phyloP scores from a whole-genome alignment of 2,113 vertebrate genomes.

The Naja naja region DNA sequence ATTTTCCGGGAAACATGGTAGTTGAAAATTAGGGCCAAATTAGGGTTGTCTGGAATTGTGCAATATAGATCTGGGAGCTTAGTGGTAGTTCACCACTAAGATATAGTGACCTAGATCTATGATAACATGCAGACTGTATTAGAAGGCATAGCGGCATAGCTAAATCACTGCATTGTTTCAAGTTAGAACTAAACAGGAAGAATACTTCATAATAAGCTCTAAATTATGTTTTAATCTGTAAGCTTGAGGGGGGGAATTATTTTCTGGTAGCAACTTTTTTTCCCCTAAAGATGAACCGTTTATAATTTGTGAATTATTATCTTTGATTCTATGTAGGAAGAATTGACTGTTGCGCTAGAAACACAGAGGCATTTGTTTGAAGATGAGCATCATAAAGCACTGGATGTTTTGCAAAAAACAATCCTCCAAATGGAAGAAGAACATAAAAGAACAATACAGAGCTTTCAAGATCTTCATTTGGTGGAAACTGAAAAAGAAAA shows the following conservation, averaged over 20 bases:
- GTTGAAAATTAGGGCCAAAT: background rate
- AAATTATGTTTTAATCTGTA: background rate
- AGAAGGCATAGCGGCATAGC: background rate
- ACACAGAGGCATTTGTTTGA: slow-evolving; percentile 72
- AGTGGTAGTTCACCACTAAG: too few species aligned
- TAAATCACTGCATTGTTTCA: background rate
- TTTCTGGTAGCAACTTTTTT: background rate
- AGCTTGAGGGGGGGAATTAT: background rate
- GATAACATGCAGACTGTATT: background rate
- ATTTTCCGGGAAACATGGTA: too few species aligned
- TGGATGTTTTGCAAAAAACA: slow-evolving; percentile 72
- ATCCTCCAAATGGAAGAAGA: slow-evolving; percentile 75
- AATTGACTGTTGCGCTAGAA: slow-evolving; percentile 48
- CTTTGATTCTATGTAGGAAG: slow-evolving; percentile 43
- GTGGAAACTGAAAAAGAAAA: slow-evolving; percentile 66
- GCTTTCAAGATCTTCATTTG: slow-evolving; percentile 62
- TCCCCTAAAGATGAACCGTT: background rate
- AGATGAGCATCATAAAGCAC: slow-evolving; percentile 65
- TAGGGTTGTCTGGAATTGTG: background rate
- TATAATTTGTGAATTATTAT: background rate
- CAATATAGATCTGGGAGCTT: background rate
- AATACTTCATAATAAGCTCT: background rate
- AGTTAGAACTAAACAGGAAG: background rate
- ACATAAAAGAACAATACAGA: slow-evolving; percentile 70
- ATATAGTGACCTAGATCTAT: background rate